phyloP scores from a whole-genome alignment of 2,797 vertebrate genomes.

The Gorsachius magnificus region DNA sequence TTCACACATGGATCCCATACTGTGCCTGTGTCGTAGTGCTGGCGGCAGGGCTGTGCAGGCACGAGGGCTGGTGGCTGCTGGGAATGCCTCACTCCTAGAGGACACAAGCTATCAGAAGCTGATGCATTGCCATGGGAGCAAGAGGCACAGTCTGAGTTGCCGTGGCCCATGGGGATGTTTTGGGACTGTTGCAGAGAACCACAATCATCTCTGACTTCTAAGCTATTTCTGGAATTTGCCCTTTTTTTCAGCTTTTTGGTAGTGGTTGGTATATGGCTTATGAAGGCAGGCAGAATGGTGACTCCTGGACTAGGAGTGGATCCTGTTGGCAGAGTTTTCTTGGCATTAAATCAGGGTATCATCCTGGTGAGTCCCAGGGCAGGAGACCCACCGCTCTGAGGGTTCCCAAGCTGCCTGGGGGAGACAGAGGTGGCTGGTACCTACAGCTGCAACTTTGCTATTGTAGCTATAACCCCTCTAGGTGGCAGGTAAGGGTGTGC shows the following conservation, averaged over 20 bases:
- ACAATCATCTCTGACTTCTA: background rate
- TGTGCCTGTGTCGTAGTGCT: rapidly evolving
- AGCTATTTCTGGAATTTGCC: background rate
- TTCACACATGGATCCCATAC: rapidly evolving
- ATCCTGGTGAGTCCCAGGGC: background rate
- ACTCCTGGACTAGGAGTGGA: background rate
- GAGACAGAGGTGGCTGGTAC: background rate
- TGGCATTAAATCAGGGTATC: background rate
- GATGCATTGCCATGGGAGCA: background rate
- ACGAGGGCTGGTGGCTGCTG: background rate
- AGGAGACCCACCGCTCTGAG: background rate
- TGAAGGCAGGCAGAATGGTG: background rate
- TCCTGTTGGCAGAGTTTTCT: background rate
- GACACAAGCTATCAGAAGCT: background rate
- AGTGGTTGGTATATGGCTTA: background rate
- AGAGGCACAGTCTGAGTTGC: background rate
- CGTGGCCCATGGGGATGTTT: background rate
- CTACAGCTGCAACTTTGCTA: background rate
- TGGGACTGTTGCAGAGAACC: background rate
- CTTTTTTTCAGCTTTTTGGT: background rate
- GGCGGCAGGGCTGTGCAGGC: background rate
- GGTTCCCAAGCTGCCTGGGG: background rate
- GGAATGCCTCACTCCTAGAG: background rate
- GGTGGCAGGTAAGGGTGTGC: background rate
- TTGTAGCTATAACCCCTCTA: background rate